Base-by-base conservation (phyloP, 2,797 vertebrate species). In the Oophaga sylvatica region DNA sequence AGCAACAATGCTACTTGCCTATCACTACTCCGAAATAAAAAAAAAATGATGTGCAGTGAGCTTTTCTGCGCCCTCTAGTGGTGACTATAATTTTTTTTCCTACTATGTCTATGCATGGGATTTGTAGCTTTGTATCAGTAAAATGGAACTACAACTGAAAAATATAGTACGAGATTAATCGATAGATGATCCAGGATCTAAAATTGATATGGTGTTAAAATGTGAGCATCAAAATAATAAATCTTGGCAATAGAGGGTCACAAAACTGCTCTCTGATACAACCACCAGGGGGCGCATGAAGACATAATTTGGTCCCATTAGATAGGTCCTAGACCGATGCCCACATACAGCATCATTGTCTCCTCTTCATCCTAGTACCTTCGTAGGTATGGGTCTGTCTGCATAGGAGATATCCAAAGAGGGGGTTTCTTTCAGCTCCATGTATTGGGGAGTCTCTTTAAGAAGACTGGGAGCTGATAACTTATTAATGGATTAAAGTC, bases 201-300 rank as follows among this genome's bases (percentile, higher is more conserved):
- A 65, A 65, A 12, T 41, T 29, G 10, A 26, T 10, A 13, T 67
- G 22, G 11, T 22, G 22, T 63, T 63, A 67, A 29, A 26, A 68
- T 5, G 12, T 13, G 26, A 29, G 65, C 26, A 29, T 31, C n/a
- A 68, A 16, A 3, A 7, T 12, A 29, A 68, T 16, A 63, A n/a
- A 63, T 63, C 2, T 63, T 63, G 19, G 8, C 22, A 22, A 63
- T 7, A n/a, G 1, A 63, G 17, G 60, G 62, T n/a, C 62, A 9
- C 20, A 20, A 63, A 63, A 63, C 2, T 63, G 62, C 62, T 63
- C 16, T 6, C 15, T 35, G 10, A 31, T 62, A 12, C 59, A 41
- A 62, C 78, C 78, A 80, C 78, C 12, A 80, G 78, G 57, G 35
- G 78, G 78, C 1, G 57, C 26, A 80, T 17, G 31, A 20, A 80